A percentile compares a stretch with the other conserved stretches of the same genome.
These are phyloP conservation scores for Epistrophella euchroma DNA, from an alignment of 2,888 invertebrate genomes.

Conservation along the genomic window DNA sequence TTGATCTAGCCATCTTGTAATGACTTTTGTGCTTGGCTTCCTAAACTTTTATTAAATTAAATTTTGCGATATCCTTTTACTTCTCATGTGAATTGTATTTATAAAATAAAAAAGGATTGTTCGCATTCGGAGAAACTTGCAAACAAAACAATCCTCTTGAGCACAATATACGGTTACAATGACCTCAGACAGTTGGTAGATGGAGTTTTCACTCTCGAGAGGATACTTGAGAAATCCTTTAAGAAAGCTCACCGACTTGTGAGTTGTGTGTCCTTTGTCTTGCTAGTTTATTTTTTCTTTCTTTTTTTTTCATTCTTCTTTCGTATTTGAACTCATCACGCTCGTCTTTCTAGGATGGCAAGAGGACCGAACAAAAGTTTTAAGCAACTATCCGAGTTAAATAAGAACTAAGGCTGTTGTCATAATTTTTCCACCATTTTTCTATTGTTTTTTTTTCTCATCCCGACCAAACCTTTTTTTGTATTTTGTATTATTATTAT, in stretches of 20 bases:
- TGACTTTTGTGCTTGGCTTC: conserved; percentile 44
- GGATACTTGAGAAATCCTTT: conserved; percentile 53
- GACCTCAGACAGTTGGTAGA: conserved; percentile 56
- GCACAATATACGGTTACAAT: conserved; percentile 59
- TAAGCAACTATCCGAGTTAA: conserved; percentile 46
- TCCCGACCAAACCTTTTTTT: conserved; percentile 18
- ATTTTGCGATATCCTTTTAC: conserved; percentile 51
- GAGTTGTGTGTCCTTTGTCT: conserved; percentile 32
- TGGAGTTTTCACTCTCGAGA: conserved; percentile 44
- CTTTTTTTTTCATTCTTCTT: conserved; percentile 9
- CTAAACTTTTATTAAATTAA: conserved; percentile 69
- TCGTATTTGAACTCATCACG: conserved; percentile 46
- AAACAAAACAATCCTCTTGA: conserved; percentile 48
- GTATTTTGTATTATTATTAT: conserved; percentile 33
- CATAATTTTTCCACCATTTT: conserved; percentile 37
- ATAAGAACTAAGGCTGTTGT: conserved; percentile 55
- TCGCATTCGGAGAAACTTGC: conserved; percentile 20
- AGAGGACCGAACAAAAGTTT: conserved; percentile 25
- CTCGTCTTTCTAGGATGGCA: conserved; percentile 24
- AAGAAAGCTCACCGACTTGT: conserved; percentile 51
- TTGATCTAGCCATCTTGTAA: conserved; percentile 14
- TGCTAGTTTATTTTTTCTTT: conserved; percentile 5
- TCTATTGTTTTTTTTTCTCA: conserved; percentile 6
- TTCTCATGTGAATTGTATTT: conserved; percentile 4
- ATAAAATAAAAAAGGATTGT: conserved; percentile 33